A percentile compares a stretch with the other conserved stretches of the same genome.
Conservation (phyloP, 2,888 invertebrate species). For the Proisotoma minuta region DNA sequence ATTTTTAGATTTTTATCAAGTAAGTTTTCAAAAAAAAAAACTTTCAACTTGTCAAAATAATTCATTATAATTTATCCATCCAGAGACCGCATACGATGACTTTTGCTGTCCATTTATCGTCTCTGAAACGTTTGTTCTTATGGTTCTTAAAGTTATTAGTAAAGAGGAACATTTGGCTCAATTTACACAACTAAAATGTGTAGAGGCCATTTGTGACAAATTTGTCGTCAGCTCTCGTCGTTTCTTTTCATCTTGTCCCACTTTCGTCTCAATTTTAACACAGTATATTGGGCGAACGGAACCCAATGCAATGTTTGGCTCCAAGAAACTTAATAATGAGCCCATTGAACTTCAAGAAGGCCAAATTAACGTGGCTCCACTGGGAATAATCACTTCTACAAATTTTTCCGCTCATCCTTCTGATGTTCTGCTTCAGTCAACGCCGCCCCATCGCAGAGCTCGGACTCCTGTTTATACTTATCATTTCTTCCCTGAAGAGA, state of each 20-base stretch:
- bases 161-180: conserved; percentile 67
- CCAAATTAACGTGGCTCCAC: conserved; percentile 82
- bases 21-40: conserved; percentile 43
- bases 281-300: conserved; percentile 46
- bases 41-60: neutral
- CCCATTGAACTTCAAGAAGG: conserved; percentile 66
- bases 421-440: conserved; percentile 77
- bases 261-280: conserved; percentile 43
- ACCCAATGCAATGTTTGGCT: conserved; percentile 40
- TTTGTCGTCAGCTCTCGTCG: conserved; percentile 40
- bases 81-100: conserved; percentile 41
- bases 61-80: neutral
- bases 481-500: conserved; percentile 86
- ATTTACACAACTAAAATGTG: conserved; percentile 57
- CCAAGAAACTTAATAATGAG: conserved; percentile 46
- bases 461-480: conserved; percentile 93
- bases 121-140: conserved; percentile 81
- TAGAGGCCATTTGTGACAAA: conserved; percentile 46
- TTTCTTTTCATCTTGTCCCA: conserved; percentile 45
- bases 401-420: conserved; percentile 84
- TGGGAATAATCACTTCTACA: conserved; percentile 72
- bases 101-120: conserved; percentile 51
- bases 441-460: conserved; percentile 75
- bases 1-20: conserved; percentile 66
- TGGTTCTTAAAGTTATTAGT: conserved; percentile 73